Evolutionary conservation across 1,140 invertebrate species (phyloP).

Genomic region (Eriosoma lanigerum): DNA sequence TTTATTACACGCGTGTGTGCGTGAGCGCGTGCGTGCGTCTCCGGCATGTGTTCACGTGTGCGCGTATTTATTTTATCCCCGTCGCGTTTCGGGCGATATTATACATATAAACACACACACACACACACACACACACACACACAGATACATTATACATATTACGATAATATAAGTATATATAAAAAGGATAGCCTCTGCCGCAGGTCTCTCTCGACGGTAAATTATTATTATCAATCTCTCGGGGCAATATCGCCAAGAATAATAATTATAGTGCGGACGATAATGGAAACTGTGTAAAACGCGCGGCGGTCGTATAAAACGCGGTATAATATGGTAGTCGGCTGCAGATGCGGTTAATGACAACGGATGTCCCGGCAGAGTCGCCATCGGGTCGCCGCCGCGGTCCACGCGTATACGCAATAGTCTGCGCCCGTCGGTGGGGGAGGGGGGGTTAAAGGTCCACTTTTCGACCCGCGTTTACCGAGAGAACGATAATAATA

Average conservation of each 20-base stretch:
- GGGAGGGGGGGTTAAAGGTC: too few species aligned
- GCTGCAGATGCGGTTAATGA: neutral
- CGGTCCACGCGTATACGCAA: neutral
- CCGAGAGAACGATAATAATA: too few species aligned
- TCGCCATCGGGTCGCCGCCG: neutral
- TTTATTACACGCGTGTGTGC: neutral
- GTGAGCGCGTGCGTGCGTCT: neutral
- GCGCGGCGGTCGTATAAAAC: neutral
- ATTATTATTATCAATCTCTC: conserved; percentile 38
- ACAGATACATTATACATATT: too few species aligned
- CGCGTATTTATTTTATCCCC: neutral
- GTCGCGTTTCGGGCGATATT: neutral
- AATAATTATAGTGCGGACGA: conserved; percentile 39
- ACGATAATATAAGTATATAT: too few species aligned
- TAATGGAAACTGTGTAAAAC: conserved; percentile 36
- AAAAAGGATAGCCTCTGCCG: neutral
- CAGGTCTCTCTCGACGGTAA: neutral
- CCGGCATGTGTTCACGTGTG: too few species aligned
- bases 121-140: too few species aligned
- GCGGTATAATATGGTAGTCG: too few species aligned
- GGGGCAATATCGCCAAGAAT: conserved; percentile 18
- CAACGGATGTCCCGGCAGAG: neutral
- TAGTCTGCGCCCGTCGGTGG: neutral
- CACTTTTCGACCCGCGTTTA: too few species aligned
- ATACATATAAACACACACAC: too few species aligned